Evolutionary conservation across 2,113 vertebrate genomes (phyloP).

Genomic region (Crotalus viridis): DNA sequence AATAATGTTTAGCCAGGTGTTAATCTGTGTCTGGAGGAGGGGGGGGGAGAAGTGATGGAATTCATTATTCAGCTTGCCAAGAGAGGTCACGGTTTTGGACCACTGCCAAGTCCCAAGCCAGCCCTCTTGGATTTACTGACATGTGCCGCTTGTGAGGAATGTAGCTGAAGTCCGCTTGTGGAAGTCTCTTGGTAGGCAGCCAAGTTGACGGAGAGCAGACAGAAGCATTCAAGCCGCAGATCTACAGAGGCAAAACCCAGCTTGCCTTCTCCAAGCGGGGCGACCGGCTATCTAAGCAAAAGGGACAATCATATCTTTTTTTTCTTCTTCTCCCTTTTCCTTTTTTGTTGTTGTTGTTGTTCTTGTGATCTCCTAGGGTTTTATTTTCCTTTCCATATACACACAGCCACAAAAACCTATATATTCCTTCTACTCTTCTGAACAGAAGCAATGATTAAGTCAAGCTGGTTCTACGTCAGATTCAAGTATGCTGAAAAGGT

Average conservation of each 20-base stretch:
- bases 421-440: neutral
- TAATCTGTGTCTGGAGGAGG: conserved; percentile 71
- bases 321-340: too few relatives aligned
- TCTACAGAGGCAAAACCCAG: conserved; percentile 27
- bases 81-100: conserved; percentile 71
- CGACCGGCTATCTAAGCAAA: conserved; percentile 13
- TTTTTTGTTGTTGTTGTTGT: rapidly evolving
- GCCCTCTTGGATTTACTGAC: conserved; percentile 78
- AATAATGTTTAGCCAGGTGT: conserved; percentile 81
- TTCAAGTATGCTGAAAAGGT: conserved; percentile 98
- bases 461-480: conserved; percentile 98
- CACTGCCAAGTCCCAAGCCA: conserved; percentile 65
- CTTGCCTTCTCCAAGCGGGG: conserved; percentile 37
- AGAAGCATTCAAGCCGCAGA: conserved; percentile 46
- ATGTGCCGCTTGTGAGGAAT: conserved; percentile 78
- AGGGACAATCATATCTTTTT: neutral
- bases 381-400: neutral
- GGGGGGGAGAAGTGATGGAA: conserved; percentile 66
- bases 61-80: conserved; percentile 71
- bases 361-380: neutral
- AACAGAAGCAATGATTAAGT: conserved; percentile 90
- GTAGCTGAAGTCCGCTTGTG: conserved; percentile 80
- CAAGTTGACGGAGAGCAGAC: conserved; percentile 63
- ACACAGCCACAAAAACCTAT: neutral
- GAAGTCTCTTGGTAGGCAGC: conserved; percentile 80